Base-by-base conservation (phyloP, 2,888 invertebrate species). In the Hipparchia sbordonii region DNA sequence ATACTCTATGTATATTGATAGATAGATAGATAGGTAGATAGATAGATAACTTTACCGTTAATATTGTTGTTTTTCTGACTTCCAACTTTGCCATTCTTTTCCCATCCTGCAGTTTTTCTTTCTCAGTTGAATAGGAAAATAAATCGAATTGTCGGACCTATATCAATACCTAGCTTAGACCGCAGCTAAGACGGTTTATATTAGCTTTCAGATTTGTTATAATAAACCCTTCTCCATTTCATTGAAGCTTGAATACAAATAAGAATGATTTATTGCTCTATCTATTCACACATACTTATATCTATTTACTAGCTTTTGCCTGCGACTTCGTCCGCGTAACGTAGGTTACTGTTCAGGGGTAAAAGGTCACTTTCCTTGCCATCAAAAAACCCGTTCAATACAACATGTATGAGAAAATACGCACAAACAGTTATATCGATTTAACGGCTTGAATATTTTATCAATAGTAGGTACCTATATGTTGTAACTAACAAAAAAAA, bases 401-500 rank as follows among this genome's bases (percentile, higher is more conserved):
- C 23, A 23, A 23, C 23, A 23, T 23, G 23, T 23, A 23, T 23
- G 23, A 23, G 23, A 23, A 23, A 23, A 23, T 23, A 23, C 46
- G 46, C 46, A 6, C 1, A 46, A 46, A 54, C 54, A n/a, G n/a
- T 1, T 54, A 5, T 2, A 54, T 5, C 10, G 54, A 5, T 10
- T 54, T 54, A 1, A 57, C 7, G 8, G 7, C 7, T 13, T 23
- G 23, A 23, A 23, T 23, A 23, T 23, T 23, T 23, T 23, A 23
- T 23, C 6, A 23, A 63, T 65, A 65, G 51, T 57, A 67, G n/a
- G 45, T n/a, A 13, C 56, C 57, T 57, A 13, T 67, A 56, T 56
- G 56, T 10, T 48, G 46, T 45, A 63, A 59, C 51, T 63, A 48
- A 12, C 39, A 67, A 68, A 69, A 69, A 69, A 69, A 57, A 46